Evolutionary conservation across 2,113 vertebrate species (phyloP), one percentile per base, ranked within the genome.

Genomic region (Plotosus lineatus): DNA sequence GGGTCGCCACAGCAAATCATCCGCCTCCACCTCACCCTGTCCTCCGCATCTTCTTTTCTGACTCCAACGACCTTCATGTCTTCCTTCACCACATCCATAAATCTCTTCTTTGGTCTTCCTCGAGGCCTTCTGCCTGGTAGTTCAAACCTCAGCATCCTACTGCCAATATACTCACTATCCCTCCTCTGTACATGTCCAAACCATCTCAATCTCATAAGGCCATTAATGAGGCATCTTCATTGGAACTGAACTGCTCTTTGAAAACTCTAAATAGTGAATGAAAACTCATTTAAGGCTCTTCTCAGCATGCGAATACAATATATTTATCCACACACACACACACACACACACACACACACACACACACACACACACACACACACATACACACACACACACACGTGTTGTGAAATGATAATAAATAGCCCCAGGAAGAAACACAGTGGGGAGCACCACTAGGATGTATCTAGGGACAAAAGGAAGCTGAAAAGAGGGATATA

Each of bases 401-500:
- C 5, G 42, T 19, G 38, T 63, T 7, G 33, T 50, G 55, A 15
- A 11, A 31, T n/a, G 40, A 61, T 75, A 56, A 71, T 81, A 74
- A 82, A 66, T 23, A 28, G 50, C 69, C 48, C 55, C 53, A 75
- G 33, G 63, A 79, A 68, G 23, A 38, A 19, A 58, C 26, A 26
- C 69, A 85, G 19, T 48, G 50, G 75, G 33, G 26, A 76, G 66
- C 50, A 42, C 26, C 48, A 69, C 51, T 63, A 75, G 58, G 68
- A 38, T 36, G 31, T 63, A 23, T 80, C 75, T 66, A 46, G 65
- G 60, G 78, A 77, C 55, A 81, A 53, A 73, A 85, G 69, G 48
- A 46, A 84, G 74, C 72, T 79, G 84, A 82, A 71, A 63, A 73
- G 36, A 76, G 21, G 53, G 60, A 86, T 33, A 81, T 63, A 48